Evolutionary conservation across 2,888 invertebrate genomes (phyloP), one percentile per base, ranked within the genome.

Genomic region (Nycteola revayana): DNA sequence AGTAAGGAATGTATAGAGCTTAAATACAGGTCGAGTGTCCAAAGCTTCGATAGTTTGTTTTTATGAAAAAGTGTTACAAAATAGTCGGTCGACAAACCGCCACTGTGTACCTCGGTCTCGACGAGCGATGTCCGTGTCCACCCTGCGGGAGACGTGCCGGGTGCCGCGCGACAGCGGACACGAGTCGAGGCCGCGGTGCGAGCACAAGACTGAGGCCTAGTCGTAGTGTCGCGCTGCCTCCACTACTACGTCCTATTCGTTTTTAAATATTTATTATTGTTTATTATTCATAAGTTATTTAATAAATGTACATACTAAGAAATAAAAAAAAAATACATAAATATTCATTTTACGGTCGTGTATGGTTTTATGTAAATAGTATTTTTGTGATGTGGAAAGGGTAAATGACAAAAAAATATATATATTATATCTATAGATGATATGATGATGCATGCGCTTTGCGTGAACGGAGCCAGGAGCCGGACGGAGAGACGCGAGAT

Each of bases 251-350:
- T 78, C 73, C 73, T 58, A 60, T 67, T 75, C 64, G 66, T 81
- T 83, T 85, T 77, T 80, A 81, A 62, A 60, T 83, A 81, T 85
- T 81, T 83, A 83, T 81, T 83, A 82, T 83, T 75, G 60, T 81
- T 82, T 78, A 69, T 82, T 78, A 68, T 85, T 83, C 83, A 54
- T 86, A 86, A 85, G 85, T 80, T 83, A 79, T 86, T 86, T 84
- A 81, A 78, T 65, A 60, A 57, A 53, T 84, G 82, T 85, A 85
- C 66, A 86, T 83, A 86, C 65, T 78, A 77, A 77, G 78, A 73
- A 71, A 71, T 75, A 55, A 66, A 69, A 67, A 66, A 69, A 67
- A 69, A 70, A 69, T 30, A 73, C 66, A 76, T 74, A 78, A 69
- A 75, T 75, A 74, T 78, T 75, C 66, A 61, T 72, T 79, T 75